Conservation (phyloP, 2,797 vertebrate species). For the Oreortyx pictus region DNA sequence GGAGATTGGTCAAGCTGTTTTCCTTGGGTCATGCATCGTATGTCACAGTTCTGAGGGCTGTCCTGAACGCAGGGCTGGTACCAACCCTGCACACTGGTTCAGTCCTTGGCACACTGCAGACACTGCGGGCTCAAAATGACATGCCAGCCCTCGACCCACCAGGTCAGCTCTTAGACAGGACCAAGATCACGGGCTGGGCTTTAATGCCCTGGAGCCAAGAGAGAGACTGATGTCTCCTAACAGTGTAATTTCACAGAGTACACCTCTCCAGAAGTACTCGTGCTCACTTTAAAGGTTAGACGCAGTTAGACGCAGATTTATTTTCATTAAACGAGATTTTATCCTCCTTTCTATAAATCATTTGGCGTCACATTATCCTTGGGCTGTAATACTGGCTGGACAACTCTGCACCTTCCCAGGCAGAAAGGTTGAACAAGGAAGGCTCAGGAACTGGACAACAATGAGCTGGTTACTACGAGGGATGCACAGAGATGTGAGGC, state of each 20-base stretch:
- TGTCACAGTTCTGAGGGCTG: background rate
- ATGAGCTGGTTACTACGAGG: background rate
- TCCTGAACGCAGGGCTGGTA: background rate
- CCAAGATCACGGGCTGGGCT: background rate
- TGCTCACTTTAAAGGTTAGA: slow-evolving; percentile 4
- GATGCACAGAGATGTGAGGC: background rate
- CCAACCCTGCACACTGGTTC: background rate
- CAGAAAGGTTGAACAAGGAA: background rate
- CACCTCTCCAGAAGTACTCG: background rate
- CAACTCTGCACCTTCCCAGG: background rate
- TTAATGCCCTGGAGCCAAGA: background rate
- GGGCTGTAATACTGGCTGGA: background rate
- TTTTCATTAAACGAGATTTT: background rate
- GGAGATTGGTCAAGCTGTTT: background rate
- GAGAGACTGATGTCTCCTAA: background rate
- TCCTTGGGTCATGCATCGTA: background rate
- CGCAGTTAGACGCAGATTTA: background rate
- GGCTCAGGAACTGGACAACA: background rate
- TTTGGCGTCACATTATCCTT: background rate
- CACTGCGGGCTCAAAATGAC: background rate
- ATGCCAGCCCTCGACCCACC: background rate
- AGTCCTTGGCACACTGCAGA: background rate
- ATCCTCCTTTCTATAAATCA: background rate
- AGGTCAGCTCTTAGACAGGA: background rate
- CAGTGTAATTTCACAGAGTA: background rate